phyloP scores from a whole-genome alignment of 2,888 invertebrate genomes.

The Eretmocerus hayati region DNA sequence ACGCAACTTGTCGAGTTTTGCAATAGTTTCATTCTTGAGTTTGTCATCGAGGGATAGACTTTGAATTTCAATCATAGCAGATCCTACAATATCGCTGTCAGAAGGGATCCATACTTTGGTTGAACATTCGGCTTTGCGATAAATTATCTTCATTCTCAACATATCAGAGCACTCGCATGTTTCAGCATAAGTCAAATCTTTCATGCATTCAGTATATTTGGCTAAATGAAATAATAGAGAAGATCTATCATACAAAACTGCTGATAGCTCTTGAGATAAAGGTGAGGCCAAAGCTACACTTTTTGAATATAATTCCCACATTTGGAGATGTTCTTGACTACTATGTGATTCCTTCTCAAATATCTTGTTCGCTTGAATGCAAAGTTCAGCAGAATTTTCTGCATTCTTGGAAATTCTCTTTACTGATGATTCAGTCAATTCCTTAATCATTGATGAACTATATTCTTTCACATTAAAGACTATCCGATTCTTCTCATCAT shows the following conservation, averaged over 20 bases:
- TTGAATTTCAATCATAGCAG: conserved; percentile 16
- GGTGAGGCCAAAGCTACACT: conserved; percentile 58
- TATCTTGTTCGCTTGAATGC: conserved; percentile 55
- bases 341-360: no score
- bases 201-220: conserved; percentile 59
- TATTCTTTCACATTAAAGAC: no score
- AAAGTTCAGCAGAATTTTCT: conserved; percentile 50
- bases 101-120: conserved; percentile 24
- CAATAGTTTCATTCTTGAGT: background rate
- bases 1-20: no score
- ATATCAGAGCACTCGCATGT: conserved; percentile 55
- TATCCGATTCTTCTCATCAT: background rate
- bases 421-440: no score
- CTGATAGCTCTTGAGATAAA: conserved; percentile 54
- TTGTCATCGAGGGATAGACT: background rate
- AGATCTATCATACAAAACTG: conserved; percentile 71
- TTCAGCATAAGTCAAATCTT: conserved; percentile 62
- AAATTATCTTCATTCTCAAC: conserved; percentile 55
- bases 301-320: conserved; percentile 55
- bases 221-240: conserved; percentile 62
- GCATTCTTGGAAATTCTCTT: no score
- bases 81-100: conserved; percentile 23
- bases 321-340: conserved; percentile 25
- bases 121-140: conserved; percentile 53
- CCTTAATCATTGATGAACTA: no score